Conservation (phyloP, 2,888 invertebrate species). For the Meta bourneti region DNA sequence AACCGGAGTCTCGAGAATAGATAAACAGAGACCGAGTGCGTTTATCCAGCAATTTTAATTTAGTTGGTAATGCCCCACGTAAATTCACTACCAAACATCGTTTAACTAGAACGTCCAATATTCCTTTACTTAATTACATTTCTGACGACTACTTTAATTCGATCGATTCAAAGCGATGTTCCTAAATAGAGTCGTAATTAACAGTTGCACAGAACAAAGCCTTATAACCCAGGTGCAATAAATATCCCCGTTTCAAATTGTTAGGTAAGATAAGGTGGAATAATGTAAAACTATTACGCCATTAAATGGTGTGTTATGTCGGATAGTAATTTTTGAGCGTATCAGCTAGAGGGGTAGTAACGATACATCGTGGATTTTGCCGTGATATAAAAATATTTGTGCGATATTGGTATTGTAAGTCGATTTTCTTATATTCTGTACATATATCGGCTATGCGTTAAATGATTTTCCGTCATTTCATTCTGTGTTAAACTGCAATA, state of each 20-base stretch:
- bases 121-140: conserved; percentile 41
- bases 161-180: conserved; percentile 11
- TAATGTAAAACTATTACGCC: not conserved
- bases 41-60: conserved; percentile 23
- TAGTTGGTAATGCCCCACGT: not conserved
- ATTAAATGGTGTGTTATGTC: too few relatives aligned
- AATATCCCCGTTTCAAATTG: not conserved
- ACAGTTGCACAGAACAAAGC: not conserved
- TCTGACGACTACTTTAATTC: conserved; percentile 39
- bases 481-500: too few relatives aligned
- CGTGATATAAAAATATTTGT: too few relatives aligned
- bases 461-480: too few relatives aligned
- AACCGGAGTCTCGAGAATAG: not conserved
- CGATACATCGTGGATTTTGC: too few relatives aligned
- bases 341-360: too few relatives aligned
- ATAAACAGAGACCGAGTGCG: not conserved
- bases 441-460: too few relatives aligned
- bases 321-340: too few relatives aligned
- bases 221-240: not conserved
- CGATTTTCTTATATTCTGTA: too few relatives aligned
- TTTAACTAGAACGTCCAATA: conserved; percentile 18
- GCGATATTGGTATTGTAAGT: too few relatives aligned
- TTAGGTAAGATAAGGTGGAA: not conserved
- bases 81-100: conserved; percentile 2
- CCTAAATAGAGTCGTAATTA: conserved; percentile 12